Conservation (phyloP, 1,140 invertebrate species). For the Microplitis mediator region DNA sequence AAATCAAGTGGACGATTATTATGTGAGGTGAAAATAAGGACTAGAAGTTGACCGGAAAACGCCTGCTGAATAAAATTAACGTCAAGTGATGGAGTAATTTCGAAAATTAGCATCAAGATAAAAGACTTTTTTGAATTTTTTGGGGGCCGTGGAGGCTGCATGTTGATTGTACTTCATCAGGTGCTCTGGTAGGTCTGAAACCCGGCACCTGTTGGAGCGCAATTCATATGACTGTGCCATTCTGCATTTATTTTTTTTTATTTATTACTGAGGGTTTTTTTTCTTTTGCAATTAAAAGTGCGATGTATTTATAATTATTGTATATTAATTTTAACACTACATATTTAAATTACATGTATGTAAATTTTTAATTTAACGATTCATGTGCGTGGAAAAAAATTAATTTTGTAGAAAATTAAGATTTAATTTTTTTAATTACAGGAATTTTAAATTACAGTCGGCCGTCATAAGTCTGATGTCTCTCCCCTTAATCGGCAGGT, state of each 20-base stretch:
- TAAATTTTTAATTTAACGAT: too few relatives aligned
- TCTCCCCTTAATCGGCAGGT: too few relatives aligned
- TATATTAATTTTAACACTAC: too few relatives aligned
- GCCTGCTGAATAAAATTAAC: too few relatives aligned
- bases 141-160: constrained; percentile 64
- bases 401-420: too few relatives aligned
- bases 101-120: too few relatives aligned
- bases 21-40: neutral
- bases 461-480: too few relatives aligned
- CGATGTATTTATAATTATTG: neutral
- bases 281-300: neutral
- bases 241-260: constrained; percentile 35
- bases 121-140: neutral
- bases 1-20: neutral
- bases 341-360: too few relatives aligned
- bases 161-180: constrained; percentile 99
- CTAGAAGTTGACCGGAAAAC: neutral
- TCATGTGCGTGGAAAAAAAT: too few relatives aligned
- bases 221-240: constrained; percentile 69
- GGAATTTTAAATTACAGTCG: too few relatives aligned
- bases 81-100: too few relatives aligned
- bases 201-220: constrained; percentile 97
- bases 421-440: too few relatives aligned
- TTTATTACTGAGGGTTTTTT: neutral
- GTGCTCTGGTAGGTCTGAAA: constrained; percentile 88